These are phyloP conservation scores for Gerris buenoi DNA, from an alignment of 1,140 invertebrate species.

Conservation along the genomic window DNA sequence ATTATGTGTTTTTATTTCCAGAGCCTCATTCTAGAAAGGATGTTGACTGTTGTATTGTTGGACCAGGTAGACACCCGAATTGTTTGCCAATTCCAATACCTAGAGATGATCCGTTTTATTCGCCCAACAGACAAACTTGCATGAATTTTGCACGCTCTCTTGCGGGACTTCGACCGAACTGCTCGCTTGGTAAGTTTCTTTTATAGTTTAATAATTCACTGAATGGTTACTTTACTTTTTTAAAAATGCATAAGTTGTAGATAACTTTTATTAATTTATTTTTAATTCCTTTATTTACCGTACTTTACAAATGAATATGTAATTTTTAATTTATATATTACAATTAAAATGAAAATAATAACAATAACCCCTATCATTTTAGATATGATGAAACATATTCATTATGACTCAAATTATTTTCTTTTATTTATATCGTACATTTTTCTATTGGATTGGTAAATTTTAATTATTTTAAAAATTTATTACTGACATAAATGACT, in stretches of 20 bases:
- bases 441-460: too few species aligned
- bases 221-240: constrained; percentile 3
- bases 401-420: too few species aligned
- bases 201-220: background rate
- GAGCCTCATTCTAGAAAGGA: constrained; percentile 29
- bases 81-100: constrained; percentile 66
- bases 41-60: constrained; percentile 30
- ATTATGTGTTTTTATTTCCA: constrained; percentile 15
- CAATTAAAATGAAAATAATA: too few species aligned
- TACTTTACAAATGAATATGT: too few species aligned
- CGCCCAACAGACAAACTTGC: constrained; percentile 34
- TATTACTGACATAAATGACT: too few species aligned
- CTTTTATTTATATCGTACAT: too few species aligned
- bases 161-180: constrained; percentile 33
- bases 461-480: too few species aligned
- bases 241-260: constrained; percentile 4
- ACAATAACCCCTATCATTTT: too few species aligned
- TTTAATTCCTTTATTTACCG: too few species aligned
- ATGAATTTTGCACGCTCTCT: constrained; percentile 36
- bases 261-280: background rate
- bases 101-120: constrained; percentile 51
- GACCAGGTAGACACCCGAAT: constrained; percentile 27
- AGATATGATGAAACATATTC: too few species aligned
- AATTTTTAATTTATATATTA: too few species aligned
- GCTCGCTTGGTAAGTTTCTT: constrained; percentile 33